Conservation (phyloP, 2,888 invertebrate species). For the Idaea straminata region DNA sequence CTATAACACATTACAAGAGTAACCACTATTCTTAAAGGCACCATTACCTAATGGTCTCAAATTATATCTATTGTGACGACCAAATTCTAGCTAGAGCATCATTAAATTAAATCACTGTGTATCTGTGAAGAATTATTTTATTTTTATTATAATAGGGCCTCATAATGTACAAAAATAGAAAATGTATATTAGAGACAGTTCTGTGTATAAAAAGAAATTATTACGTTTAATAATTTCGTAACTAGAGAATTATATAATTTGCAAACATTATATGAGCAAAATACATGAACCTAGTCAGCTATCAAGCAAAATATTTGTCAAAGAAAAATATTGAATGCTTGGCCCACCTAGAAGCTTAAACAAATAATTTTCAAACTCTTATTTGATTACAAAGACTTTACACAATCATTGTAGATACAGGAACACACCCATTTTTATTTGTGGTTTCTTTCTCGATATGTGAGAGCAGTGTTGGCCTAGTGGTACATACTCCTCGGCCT, state of each 20-base stretch:
- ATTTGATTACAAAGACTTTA: too few relatives aligned
- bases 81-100: background rate
- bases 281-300: background rate
- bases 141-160: background rate
- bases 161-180: background rate
- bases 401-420: too few relatives aligned
- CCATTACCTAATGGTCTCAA: background rate
- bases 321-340: background rate
- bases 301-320: background rate
- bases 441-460: too few relatives aligned
- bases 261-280: background rate
- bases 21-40: background rate
- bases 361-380: background rate
- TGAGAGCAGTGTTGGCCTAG: too few relatives aligned
- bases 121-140: background rate
- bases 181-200: background rate
- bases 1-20: background rate
- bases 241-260: background rate
- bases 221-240: slow-evolving; percentile 1
- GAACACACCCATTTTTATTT: too few relatives aligned
- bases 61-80: background rate
- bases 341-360: background rate
- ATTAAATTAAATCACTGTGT: background rate
- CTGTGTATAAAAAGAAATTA: background rate
- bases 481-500: too few relatives aligned